These are phyloP conservation scores for Tyto alba DNA, from an alignment of 2,113 vertebrate species.

Conservation along the genomic window DNA sequence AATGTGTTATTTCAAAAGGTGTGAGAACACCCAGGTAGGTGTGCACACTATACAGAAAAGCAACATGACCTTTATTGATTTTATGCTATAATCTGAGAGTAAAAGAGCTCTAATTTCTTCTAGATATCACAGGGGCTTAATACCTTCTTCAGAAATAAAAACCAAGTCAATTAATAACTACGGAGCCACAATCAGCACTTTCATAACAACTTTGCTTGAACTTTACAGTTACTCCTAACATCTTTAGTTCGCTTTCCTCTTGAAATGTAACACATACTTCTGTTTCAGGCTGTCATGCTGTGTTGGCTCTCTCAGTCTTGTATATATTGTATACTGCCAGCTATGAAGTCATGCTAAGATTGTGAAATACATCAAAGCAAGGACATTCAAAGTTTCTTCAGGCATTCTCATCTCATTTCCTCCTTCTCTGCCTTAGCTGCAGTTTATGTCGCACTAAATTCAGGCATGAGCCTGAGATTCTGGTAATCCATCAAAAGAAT, in stretches of 20 bases:
- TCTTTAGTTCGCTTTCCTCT: constrained; percentile 34
- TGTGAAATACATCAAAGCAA: constrained; percentile 50
- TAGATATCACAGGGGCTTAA: background rate
- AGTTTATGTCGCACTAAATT: constrained; percentile 4
- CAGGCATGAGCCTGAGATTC: background rate
- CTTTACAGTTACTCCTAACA: constrained; percentile 40
- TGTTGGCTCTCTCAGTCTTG: background rate
- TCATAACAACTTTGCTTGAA: background rate
- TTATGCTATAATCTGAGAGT: background rate
- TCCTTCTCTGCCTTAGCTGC: background rate
- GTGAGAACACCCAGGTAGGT: background rate
- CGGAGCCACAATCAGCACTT: background rate
- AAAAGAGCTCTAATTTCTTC: background rate
- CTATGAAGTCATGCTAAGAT: constrained; percentile 45
- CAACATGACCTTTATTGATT: background rate
- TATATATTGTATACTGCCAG: background rate
- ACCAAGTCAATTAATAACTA: background rate
- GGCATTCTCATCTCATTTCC: constrained; percentile 28
- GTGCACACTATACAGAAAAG: background rate
- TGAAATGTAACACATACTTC: background rate
- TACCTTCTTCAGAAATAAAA: background rate
- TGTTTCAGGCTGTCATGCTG: constrained; percentile 39
- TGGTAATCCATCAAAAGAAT: constrained; percentile 26
- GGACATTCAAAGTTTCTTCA: constrained; percentile 3
- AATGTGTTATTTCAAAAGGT: rapidly evolving